Evolutionary conservation across 2,888 invertebrate genomes (phyloP).

Genomic region (Trachelus troglodyta): DNA sequence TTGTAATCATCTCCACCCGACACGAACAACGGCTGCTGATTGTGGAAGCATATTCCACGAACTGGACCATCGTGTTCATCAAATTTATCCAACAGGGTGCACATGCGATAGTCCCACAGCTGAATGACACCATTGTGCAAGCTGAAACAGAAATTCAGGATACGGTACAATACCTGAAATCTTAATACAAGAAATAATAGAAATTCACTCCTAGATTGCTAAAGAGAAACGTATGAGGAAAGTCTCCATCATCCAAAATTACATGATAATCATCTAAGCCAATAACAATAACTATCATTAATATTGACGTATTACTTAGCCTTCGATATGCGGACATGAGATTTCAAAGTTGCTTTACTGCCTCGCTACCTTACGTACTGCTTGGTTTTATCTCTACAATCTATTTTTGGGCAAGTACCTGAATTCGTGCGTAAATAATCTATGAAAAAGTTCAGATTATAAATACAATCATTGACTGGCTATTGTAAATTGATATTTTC

Average conservation of each 20-base stretch:
- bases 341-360: not conserved
- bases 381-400: not conserved
- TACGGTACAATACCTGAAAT: not conserved
- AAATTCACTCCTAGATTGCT: not conserved
- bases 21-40: constrained; percentile 97
- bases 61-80: constrained; percentile 99
- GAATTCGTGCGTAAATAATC: not conserved
- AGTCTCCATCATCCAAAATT: not conserved
- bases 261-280: not conserved
- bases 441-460: not conserved
- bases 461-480: not conserved
- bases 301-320: not conserved
- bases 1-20: constrained; percentile 99
- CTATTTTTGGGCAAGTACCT: not conserved
- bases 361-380: not conserved
- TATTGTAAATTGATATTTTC: not conserved
- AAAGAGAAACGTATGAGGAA: not conserved
- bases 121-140: constrained; percentile 99
- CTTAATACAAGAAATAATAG: not conserved
- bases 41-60: constrained; percentile 97
- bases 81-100: constrained; percentile 97
- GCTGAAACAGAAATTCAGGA: constrained; percentile 67
- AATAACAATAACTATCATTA: not conserved
- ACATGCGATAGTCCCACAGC: constrained; percentile 99
- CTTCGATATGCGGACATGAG: not conserved